Evolutionary conservation across 2,797 vertebrate genomes (phyloP).

Genomic region (Macropodus opercularis): DNA sequence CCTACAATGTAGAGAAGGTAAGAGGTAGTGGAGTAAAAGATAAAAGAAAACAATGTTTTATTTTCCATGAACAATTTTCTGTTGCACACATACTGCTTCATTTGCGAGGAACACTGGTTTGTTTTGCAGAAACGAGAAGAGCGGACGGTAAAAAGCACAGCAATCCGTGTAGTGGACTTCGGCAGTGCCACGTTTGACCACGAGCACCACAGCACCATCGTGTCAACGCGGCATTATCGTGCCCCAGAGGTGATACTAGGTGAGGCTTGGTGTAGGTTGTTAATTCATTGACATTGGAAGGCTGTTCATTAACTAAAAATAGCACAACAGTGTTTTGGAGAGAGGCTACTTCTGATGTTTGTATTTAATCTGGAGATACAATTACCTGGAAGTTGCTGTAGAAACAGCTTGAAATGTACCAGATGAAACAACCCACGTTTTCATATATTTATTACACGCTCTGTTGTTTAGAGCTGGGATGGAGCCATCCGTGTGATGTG

Average conservation of each 20-base stretch:
- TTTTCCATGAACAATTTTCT: constrained; percentile 5
- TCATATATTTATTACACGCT: background rate
- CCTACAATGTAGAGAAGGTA: constrained; percentile 97
- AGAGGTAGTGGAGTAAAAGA: constrained; percentile 15
- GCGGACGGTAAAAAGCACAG: constrained; percentile 91
- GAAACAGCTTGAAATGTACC: accelerated
- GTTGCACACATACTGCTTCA: too few relatives aligned
- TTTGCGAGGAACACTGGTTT: too few relatives aligned
- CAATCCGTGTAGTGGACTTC: constrained; percentile 94
- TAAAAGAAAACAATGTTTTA: background rate
- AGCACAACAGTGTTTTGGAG: too few relatives aligned
- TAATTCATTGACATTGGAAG: too few relatives aligned
- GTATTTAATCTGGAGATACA: background rate
- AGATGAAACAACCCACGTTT: constrained; percentile 4
- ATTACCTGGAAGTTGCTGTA: background rate
- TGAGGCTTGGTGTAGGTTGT: constrained; percentile 60
- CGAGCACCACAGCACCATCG: constrained; percentile 98
- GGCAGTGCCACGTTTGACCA: constrained; percentile 98
- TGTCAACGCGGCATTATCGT: constrained; percentile 96
- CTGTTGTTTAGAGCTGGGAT: constrained; percentile 88
- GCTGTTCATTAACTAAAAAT: background rate
- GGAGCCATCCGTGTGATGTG: constrained; percentile 97
- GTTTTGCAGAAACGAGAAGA: constrained; percentile 92
- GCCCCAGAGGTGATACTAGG: constrained; percentile 97
- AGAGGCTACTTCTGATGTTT: too few relatives aligned